Evolutionary conservation across 2,888 invertebrate genomes (phyloP).

Genomic region (Drosophila atroscutellata): DNA sequence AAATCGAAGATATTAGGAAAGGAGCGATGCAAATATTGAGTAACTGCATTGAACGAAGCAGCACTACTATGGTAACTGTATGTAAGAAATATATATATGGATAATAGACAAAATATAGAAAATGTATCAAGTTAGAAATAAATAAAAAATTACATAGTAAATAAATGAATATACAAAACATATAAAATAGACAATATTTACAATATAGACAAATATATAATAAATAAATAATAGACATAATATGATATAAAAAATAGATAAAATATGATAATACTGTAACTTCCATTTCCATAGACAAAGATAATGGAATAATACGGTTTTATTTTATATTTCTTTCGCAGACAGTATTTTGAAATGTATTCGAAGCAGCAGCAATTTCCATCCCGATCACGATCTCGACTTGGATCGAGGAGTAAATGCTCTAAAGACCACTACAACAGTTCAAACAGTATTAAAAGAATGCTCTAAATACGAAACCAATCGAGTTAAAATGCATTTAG

Average conservation of each 20-base stretch:
- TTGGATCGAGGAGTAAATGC: not conserved
- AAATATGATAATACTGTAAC: not conserved
- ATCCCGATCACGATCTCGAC: not conserved
- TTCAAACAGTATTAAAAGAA: constrained; percentile 38
- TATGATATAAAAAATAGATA: not conserved
- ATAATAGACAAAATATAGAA: not conserved
- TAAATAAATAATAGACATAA: not conserved
- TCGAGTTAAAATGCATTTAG: not conserved
- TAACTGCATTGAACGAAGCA: too few species aligned
- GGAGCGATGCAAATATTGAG: too few species aligned
- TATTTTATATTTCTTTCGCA: constrained; percentile 16
- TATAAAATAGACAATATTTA: not conserved
- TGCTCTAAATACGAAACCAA: not conserved
- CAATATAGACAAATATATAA: not conserved
- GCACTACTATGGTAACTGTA: too few species aligned
- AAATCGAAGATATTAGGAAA: too few species aligned
- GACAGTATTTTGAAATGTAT: constrained; percentile 8
- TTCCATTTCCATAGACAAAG: not conserved
- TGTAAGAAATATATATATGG: not conserved
- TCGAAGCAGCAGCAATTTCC: not conserved
- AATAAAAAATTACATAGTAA: not conserved
- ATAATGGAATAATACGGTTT: not conserved
- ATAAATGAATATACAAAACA: too few species aligned
- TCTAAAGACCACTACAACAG: not conserved
- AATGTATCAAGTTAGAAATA: not conserved